phyloP scores from a whole-genome alignment of 2,888 invertebrate genomes.

The Morinoia aosen region DNA sequence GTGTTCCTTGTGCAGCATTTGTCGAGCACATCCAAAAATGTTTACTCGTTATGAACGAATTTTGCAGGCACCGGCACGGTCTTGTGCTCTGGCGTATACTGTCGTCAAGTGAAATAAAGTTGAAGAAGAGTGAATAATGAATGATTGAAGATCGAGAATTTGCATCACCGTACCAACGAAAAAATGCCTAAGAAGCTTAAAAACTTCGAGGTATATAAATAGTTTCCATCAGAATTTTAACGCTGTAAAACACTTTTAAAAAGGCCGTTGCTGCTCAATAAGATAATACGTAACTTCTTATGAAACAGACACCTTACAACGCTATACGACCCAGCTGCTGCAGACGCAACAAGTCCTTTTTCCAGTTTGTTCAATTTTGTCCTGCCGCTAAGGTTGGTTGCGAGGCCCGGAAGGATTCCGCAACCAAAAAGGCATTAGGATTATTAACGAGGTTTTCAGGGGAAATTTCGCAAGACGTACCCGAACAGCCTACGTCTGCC shows the following conservation, averaged over 20 bases:
- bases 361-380: neutral
- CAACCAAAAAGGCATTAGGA: conserved; percentile 35
- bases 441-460: neutral
- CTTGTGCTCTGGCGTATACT: neutral
- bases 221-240: neutral
- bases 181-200: neutral
- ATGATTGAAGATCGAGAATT: neutral
- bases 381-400: neutral
- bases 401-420: neutral
- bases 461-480: conserved; percentile 25
- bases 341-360: neutral
- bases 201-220: neutral
- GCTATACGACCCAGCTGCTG: neutral
- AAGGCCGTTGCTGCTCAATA: neutral
- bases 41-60: neutral
- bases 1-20: neutral
- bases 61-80: neutral
- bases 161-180: neutral
- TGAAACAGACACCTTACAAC: neutral
- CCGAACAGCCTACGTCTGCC: neutral
- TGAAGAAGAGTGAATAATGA: neutral
- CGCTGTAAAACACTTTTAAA: neutral
- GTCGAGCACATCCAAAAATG: neutral
- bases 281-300: neutral
- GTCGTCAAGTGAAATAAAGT: neutral